Evolutionary conservation across 1,140 invertebrate genomes (phyloP).

Genomic region (Dufourea novaeangliae): DNA sequence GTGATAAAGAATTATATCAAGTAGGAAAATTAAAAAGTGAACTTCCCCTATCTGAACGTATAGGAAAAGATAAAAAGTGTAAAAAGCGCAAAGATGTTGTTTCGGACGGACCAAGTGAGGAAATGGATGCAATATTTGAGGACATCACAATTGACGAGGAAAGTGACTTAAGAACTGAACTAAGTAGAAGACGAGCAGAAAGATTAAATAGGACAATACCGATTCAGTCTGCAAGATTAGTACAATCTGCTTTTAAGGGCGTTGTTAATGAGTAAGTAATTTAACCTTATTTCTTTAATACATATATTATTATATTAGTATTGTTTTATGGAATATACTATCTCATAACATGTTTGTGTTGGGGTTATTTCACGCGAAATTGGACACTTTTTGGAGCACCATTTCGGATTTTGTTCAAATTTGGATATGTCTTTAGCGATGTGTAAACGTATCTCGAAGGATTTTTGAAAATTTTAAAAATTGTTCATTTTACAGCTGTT

Average conservation of each 20-base stretch:
- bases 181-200: conserved; percentile 77
- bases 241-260: conserved; percentile 79
- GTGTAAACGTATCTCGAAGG: too few species aligned
- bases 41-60: conserved; percentile 72
- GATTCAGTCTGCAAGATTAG: conserved; percentile 76
- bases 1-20: conserved; percentile 78
- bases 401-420: too few species aligned
- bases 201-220: conserved; percentile 73
- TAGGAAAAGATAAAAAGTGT: conserved; percentile 76
- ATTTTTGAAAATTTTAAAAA: too few species aligned
- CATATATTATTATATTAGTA: background rate
- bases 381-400: too few species aligned
- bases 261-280: conserved; percentile 78
- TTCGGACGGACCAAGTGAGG: conserved; percentile 51
- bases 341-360: too few species aligned
- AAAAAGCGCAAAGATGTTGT: conserved; percentile 68
- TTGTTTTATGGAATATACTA: background rate
- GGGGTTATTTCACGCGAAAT: too few species aligned
- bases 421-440: too few species aligned
- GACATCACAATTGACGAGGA: conserved; percentile 74
- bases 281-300: conserved; percentile 26
- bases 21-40: conserved; percentile 74
- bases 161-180: conserved; percentile 73
- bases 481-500: too few species aligned
- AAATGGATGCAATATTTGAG: conserved; percentile 62